phyloP scores from a whole-genome alignment of 2,797 vertebrate species.

The Lithobates sylvaticus region DNA sequence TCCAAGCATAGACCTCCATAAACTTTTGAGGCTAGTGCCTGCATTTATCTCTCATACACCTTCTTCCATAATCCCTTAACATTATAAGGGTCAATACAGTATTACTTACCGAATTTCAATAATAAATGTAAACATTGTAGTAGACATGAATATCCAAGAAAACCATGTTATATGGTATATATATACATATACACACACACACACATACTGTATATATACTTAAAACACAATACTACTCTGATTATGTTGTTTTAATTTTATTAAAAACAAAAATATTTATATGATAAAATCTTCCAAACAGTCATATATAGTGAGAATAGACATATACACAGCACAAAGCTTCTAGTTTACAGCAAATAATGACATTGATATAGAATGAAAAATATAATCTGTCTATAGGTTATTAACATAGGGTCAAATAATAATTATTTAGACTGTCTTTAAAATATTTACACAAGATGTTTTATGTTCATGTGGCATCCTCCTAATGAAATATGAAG shows the following conservation, averaged over 20 bases:
- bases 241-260: background rate
- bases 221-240: too few species aligned
- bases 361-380: background rate
- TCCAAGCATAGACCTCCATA: too few species aligned
- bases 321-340: background rate
- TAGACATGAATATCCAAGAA: too few species aligned
- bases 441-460: conserved; percentile 12
- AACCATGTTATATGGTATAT: too few species aligned
- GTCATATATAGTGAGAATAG: background rate
- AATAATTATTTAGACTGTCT: conserved; percentile 10
- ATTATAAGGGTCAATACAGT: too few species aligned
- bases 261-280: conserved; percentile 27
- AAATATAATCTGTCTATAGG: background rate
- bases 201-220: too few species aligned
- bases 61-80: too few species aligned
- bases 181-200: too few species aligned
- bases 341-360: background rate
- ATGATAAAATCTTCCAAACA: conserved; percentile 1
- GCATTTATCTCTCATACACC: too few species aligned
- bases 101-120: too few species aligned
- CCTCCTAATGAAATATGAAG: background rate
- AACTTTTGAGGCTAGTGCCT: too few species aligned
- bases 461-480: background rate
- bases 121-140: too few species aligned
- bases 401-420: background rate